Percentiles rank a stretch among this genome's conserved stretches.
Evolutionary conservation across 2,113 vertebrate genomes (phyloP).

Genomic region (Mustelus asterias): DNA sequence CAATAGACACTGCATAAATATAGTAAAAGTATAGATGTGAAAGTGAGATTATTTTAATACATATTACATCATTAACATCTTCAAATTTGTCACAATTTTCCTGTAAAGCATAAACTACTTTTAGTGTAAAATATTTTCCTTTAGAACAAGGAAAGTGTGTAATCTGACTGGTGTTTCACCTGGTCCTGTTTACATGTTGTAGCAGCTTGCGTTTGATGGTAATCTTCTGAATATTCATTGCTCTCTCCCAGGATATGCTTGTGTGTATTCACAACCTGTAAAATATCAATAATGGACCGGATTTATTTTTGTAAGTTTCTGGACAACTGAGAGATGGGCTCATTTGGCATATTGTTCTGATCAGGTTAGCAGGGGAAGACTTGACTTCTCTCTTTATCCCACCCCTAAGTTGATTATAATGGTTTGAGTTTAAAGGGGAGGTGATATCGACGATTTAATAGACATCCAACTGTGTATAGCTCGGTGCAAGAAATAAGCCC

Average conservation of each 20-base stretch:
- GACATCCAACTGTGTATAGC: too few relatives aligned
- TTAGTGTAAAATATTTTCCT: not conserved
- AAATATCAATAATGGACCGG: not conserved
- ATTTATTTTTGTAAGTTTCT: not conserved
- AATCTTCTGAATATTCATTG: not conserved
- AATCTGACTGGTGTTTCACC: not conserved
- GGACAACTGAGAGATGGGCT: not conserved
- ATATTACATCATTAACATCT: not conserved
- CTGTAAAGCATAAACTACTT: not conserved
- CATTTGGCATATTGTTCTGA: not conserved
- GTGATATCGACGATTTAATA: too few relatives aligned
- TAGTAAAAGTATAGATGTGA: not conserved
- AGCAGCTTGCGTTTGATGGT: not conserved
- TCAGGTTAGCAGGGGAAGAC: too few relatives aligned
- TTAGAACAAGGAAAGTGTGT: not conserved
- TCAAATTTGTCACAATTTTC: not conserved
- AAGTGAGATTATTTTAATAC: not conserved
- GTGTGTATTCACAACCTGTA: not conserved
- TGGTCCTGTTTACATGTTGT: not conserved
- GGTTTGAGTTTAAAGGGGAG: too few relatives aligned
- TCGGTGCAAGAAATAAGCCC: too few relatives aligned
- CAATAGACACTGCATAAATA: not conserved
- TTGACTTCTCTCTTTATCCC: too few relatives aligned
- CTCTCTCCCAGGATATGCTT: not conserved
- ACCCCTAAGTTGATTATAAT: too few relatives aligned